Evolutionary conservation across 1,140 invertebrate species (phyloP), one percentile per base, ranked within the genome.

Genomic region (Argopecten irradians): DNA sequence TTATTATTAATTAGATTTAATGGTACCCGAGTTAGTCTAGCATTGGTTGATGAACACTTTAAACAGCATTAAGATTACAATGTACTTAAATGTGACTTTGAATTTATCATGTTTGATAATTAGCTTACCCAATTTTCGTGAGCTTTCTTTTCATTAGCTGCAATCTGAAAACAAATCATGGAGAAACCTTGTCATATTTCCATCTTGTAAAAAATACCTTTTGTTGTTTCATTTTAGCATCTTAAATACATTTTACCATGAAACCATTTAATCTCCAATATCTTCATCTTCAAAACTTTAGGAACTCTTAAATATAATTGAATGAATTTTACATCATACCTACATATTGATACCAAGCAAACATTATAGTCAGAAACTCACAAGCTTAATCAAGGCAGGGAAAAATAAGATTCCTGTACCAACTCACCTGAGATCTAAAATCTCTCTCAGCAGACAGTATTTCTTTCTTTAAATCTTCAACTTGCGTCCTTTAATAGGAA

Each of bases 131-230:
- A 95, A 86, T 94, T 95, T 90, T 95, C 94, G 93, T 95, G 94
- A 36, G 94, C 94, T 89, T 95, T 95, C 89, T 95, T 94, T 89
- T 95, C 94, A 93, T 95, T 94, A 13, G 92, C 92, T 88, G 94
- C 92, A 89, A 95, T 95, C 94, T 94, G 91, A 89, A 92, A 93
- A 34, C 86, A 1, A 89, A 34, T 82, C 16, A 43, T 1, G 34
- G 19, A 84, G 14, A 28, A 16, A 86, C 5, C 0, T 16, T 14
- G 39, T 88, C 22, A 39, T 3, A n/a, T n/a, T n/a, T n/a, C n/a
- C n/a, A n/a, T n/a, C n/a, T n/a, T n/a, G n/a, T n/a, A n/a, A n/a
- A n/a, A n/a, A n/a, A n/a, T n/a, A n/a, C n/a, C n/a, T n/a, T n/a
- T n/a, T n/a, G n/a, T n/a, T n/a, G n/a, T 39, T 84, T 71, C 16